A percentile compares a stretch with the other conserved stretches of the same genome.
Evolutionary conservation across 37 sponge, comb jelly and placozoan genomes (phyloP).

Genomic region (Beroe ovata): DNA sequence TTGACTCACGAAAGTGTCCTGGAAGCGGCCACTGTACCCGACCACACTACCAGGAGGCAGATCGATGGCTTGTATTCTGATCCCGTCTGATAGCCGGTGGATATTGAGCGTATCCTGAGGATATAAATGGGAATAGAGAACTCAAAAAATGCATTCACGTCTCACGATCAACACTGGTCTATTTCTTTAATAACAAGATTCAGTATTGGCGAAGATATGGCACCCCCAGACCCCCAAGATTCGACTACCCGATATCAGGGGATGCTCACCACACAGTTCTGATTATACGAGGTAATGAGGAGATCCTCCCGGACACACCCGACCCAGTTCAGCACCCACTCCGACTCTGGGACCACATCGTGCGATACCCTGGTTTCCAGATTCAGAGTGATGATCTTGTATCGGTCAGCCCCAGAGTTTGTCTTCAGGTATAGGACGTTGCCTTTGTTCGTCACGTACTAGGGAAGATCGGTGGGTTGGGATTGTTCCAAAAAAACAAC

Average conservation of each 20-base stretch:
- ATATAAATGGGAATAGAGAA: not conserved
- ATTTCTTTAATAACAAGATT: too few relatives aligned
- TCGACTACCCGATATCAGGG: too few relatives aligned
- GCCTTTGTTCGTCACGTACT: conserved; percentile 85
- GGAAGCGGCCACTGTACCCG: conserved; percentile 38
- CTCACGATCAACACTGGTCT: too few relatives aligned
- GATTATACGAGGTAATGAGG: not conserved
- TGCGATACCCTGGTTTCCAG: conserved; percentile 64
- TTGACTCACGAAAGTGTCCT: conserved; percentile 36
- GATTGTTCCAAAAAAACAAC: too few relatives aligned
- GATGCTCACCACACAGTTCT: conserved; percentile 55
- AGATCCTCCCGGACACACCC: not conserved
- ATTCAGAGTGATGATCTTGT: conserved; percentile 80
- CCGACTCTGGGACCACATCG: conserved; percentile 13
- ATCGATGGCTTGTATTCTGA: not conserved
- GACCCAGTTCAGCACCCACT: conserved; percentile 10
- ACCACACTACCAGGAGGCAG: conserved; percentile 15
- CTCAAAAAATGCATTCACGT: too few relatives aligned
- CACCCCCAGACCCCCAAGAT: too few relatives aligned
- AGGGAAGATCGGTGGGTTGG: too few relatives aligned
- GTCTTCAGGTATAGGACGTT: conserved; percentile 77
- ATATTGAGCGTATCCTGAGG: conserved; percentile 9
- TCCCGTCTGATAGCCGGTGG: not conserved
- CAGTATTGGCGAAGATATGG: too few relatives aligned
- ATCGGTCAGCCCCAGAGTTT: conserved; percentile 77